Conservation (phyloP, 2,113 vertebrate species). For the Synodontis membranacea region DNA sequence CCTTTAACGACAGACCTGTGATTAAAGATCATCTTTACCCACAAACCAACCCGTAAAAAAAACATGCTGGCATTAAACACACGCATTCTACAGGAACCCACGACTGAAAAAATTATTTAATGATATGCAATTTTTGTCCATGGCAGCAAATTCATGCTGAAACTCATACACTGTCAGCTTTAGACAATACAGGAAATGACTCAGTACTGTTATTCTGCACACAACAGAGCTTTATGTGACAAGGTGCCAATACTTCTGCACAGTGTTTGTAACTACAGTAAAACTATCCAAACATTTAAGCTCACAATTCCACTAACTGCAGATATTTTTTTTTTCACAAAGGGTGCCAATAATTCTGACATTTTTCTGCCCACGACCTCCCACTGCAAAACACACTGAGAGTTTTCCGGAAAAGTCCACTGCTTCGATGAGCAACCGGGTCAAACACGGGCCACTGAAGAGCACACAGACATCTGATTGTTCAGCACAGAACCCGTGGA, state of each 20-base stretch:
- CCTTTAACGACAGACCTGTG: background rate
- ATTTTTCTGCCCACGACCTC: background rate
- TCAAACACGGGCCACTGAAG: conserved; percentile 39
- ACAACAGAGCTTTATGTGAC: background rate
- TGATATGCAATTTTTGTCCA: no score
- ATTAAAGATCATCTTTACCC: no score
- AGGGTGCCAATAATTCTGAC: background rate
- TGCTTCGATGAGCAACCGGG: conserved; percentile 27
- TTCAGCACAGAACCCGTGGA: background rate
- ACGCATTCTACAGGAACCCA: no score
- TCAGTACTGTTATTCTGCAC: background rate
- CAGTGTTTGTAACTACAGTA: no score
- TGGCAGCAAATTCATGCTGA: no score
- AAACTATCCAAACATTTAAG: background rate
- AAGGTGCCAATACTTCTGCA: background rate
- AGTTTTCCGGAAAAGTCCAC: conserved; percentile 33
- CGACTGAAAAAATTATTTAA: no score
- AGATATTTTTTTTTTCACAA: background rate
- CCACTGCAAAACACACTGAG: conserved; percentile 35
- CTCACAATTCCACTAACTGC: background rate
- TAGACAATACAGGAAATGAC: background rate
- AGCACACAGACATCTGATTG: conserved; percentile 28
- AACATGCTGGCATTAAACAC: no score
- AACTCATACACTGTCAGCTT: no score
- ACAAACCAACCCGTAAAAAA: no score